Percentiles rank a stretch among this genome's conserved stretches.
phyloP scores from a whole-genome alignment of 2,888 invertebrate species.

The Craniophora ligustri region DNA sequence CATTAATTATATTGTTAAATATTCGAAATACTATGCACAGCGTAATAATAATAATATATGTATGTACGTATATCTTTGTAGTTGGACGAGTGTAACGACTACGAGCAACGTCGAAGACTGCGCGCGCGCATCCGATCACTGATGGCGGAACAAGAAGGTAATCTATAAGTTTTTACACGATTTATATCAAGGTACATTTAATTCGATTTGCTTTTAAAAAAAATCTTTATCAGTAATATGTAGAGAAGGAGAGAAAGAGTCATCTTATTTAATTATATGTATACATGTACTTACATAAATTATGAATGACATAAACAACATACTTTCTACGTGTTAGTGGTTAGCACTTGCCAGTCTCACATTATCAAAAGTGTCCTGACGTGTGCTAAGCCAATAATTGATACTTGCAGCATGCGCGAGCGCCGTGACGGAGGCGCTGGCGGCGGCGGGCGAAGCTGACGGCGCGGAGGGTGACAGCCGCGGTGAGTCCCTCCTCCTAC shows the following conservation, averaged over 20 bases:
- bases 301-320: too few relatives aligned
- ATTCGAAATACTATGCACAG: neutral
- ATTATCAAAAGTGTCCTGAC: too few relatives aligned
- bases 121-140: conserved; percentile 94
- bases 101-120: conserved; percentile 95
- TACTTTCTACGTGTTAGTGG: too few relatives aligned
- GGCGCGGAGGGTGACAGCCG: conserved; percentile 75
- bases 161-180: too few relatives aligned
- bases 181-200: too few relatives aligned
- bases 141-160: conserved; percentile 96
- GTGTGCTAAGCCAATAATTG: conserved; percentile 1
- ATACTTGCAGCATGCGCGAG: conserved; percentile 78
- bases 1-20: neutral
- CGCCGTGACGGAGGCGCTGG: conserved; percentile 82
- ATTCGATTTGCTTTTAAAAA: too few relatives aligned
- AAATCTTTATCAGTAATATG: too few relatives aligned
- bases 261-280: too few relatives aligned
- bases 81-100: conserved; percentile 95
- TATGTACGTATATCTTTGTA: conserved; percentile 71
- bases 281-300: too few relatives aligned
- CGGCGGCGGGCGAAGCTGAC: conserved; percentile 71
- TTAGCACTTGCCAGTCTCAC: too few relatives aligned
- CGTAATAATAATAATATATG: too few relatives aligned
- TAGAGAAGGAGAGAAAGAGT: too few relatives aligned
- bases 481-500: conserved; percentile 93